phyloP scores from a whole-genome alignment of 92 coral and sea anemone genomes.

The Epizoanthus illoricatus region DNA sequence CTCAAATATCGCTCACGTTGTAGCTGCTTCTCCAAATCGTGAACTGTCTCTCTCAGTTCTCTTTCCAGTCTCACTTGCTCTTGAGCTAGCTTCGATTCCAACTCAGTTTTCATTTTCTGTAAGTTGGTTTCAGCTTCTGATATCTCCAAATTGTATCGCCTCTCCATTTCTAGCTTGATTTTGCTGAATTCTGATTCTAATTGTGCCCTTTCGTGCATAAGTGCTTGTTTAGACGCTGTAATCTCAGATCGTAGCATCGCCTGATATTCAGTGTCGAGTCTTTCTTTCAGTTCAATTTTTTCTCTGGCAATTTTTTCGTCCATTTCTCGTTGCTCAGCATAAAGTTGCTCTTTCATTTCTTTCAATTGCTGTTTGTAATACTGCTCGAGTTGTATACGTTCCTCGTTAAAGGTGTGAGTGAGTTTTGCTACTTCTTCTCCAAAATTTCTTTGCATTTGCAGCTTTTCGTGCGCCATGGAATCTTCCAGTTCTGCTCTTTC shows the following conservation, averaged over 20 bases:
- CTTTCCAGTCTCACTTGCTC: constrained; percentile 62
- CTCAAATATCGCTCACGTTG: constrained; percentile 61
- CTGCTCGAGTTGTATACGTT: constrained; percentile 74
- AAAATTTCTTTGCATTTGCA: constrained; percentile 84
- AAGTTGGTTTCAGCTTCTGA: constrained; percentile 62
- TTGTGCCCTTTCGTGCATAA: constrained; percentile 48
- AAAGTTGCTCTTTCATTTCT: constrained; percentile 66
- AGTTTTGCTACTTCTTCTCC: constrained; percentile 89
- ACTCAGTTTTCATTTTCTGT: constrained; percentile 61
- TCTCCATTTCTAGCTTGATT: constrained; percentile 70
- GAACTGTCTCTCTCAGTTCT: constrained; percentile 52
- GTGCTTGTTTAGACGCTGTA: constrained; percentile 51
- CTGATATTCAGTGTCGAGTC: constrained; percentile 80
- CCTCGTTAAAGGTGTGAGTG: constrained; percentile 86
- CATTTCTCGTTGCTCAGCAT: constrained; percentile 65
- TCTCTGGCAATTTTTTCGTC: constrained; percentile 65
- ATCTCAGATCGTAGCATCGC: constrained; percentile 63
- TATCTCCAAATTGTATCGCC: constrained; percentile 51
- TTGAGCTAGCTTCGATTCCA: constrained; percentile 57
- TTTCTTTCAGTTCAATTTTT: constrained; percentile 70
- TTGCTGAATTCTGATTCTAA: constrained; percentile 56
- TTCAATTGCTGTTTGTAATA: constrained; percentile 82
- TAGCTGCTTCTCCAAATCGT: constrained; percentile 61
- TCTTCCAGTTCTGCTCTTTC: constrained; percentile 77
- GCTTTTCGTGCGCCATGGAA: constrained; percentile 76